Evolutionary conservation across 2,888 invertebrate genomes (phyloP).

Genomic region (Drosophila nigritarsus): DNA sequence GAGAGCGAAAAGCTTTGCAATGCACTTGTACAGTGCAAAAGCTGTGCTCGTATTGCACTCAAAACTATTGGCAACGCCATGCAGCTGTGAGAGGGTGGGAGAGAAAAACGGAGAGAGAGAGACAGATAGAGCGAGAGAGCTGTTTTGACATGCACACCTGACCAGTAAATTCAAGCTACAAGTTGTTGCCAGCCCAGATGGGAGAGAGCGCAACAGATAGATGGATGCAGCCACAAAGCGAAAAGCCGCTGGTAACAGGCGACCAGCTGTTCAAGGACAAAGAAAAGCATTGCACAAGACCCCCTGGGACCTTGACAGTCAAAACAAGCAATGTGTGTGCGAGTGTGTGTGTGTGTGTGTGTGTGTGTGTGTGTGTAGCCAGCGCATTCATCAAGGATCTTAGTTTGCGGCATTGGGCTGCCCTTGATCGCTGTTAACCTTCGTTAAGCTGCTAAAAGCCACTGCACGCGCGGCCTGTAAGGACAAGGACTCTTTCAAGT

Average conservation of each 20-base stretch:
- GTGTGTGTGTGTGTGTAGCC: background rate
- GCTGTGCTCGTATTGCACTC: conserved; percentile 23
- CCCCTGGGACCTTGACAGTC: conserved; percentile 36
- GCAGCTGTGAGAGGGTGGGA: conserved; percentile 2
- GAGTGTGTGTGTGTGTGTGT: background rate
- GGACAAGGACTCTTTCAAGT: conserved; percentile 26
- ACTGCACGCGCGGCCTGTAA: conserved; percentile 33
- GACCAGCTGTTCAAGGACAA: conserved; percentile 51
- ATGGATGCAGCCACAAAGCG: conserved; percentile 53
- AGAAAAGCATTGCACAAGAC: conserved; percentile 18
- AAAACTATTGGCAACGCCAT: conserved; percentile 16
- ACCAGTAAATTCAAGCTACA: conserved; percentile 44
- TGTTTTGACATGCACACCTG: conserved; percentile 5
- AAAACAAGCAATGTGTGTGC: conserved; percentile 6
- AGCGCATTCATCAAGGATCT: conserved; percentile 46
- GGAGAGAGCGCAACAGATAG: conserved; percentile 70
- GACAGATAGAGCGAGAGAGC: background rate
- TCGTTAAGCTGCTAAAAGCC: conserved; percentile 28
- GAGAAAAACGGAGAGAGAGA: background rate
- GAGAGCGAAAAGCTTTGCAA: conserved; percentile 25
- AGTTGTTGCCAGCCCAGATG: conserved; percentile 55
- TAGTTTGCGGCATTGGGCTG: conserved; percentile 62
- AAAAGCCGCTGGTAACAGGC: conserved; percentile 13
- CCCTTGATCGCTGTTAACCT: conserved; percentile 75
- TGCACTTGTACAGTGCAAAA: conserved; percentile 26